Evolutionary conservation across 2,113 vertebrate genomes (phyloP), one percentile per base, ranked within the genome.

Genomic region (Chaenogobius annularis): DNA sequence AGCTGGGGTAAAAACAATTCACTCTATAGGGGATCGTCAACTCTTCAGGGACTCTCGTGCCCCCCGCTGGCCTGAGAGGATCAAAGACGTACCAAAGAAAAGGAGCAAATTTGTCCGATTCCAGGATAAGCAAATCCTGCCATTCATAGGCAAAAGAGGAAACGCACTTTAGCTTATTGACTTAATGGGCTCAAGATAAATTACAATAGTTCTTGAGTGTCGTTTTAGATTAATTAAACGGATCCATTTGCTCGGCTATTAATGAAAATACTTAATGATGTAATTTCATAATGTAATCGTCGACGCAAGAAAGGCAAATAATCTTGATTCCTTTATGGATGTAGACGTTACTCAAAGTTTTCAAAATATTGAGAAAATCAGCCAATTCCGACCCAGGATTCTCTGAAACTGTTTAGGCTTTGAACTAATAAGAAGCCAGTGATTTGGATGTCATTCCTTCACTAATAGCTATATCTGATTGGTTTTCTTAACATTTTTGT

Each of bases 1-100:
- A 86, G 88, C 78, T 73, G 83, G 78, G 83, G 83, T 83, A 84
- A 87, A 87, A 87, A 84, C 84, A 87, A 90, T 89, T 85, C 78
- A 75, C 68, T 66, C 79, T 40, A 59, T 47, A 1, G 85, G 83
- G 79, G 69, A 63, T 5, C 11, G 76, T 66, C 69, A 46, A 67
- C 54, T 71, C 69, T 73, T 62, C 66, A 50, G 77, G 71, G 40
- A 68, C 47, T 54, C 35, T 19, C 63, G 52, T n/a, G 58, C 77
- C 82, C 79, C 79, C 85, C 17, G 63, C 75, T 80, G 77, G 76
- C 82, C 50, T 67, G 81, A 85, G 70, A 80, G 78, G 77, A 85
- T 89, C 90, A 85, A 85, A 89, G 66, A 31, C 55, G 8, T 48
- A 73, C 48, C 15, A 74, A 68, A 65, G 66, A 66, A 79, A 68